Base-by-base conservation (phyloP, 2,797 vertebrate species). In the Coilia nasus region DNA sequence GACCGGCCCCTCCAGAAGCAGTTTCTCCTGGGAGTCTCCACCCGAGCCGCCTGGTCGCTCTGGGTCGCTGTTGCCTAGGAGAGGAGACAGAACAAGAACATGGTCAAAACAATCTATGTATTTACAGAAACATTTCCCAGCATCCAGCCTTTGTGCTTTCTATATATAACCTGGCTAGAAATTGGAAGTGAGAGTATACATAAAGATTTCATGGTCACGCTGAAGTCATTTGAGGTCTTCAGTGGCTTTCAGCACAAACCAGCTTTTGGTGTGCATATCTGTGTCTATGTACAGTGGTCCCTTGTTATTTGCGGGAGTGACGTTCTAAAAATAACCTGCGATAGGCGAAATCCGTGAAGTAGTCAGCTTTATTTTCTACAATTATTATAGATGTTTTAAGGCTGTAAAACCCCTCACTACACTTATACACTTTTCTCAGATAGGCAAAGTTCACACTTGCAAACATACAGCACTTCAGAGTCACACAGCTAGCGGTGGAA, bases 11-110 rank as follows among this genome's bases (percentile, higher is more conserved):
- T 98, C 97, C 5, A 96, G 95, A 41, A 98, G 96, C 86, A 99
- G 96, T 94, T 98, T 99, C 93, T 99, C 98, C 94, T 99, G 98
- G 91, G 98, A 98, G 57, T 97, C 35, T 41, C 35, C 97, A 0
- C 97, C 97, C 88, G 98, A 96, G 89, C 92, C 94, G 28, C 93
- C 84, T 64, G 57, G 44, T 78, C 93, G 94, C 90, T 96, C 96
- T 0, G 95, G 94, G 85, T 99, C 98, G 1, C 98, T 99, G 95
- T 98, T 99, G 94, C 98, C 98, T 99, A 85, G 28, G 91, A 62
- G 57, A 19, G 81, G 81, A n/a, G 44, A 82, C 28, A 78, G 28
- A 81, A 11, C 35, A 21, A 5, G 35, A 21, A 12, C 14, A 78
- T 78, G 71, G 35, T 78, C 31, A 28, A 71, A 25, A 31, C 64